Percentiles rank a stretch among this genome's conserved stretches.
These are phyloP conservation scores for Quadriops clusia DNA, from an alignment of 2,888 invertebrate genomes.

Conservation along the genomic window DNA sequence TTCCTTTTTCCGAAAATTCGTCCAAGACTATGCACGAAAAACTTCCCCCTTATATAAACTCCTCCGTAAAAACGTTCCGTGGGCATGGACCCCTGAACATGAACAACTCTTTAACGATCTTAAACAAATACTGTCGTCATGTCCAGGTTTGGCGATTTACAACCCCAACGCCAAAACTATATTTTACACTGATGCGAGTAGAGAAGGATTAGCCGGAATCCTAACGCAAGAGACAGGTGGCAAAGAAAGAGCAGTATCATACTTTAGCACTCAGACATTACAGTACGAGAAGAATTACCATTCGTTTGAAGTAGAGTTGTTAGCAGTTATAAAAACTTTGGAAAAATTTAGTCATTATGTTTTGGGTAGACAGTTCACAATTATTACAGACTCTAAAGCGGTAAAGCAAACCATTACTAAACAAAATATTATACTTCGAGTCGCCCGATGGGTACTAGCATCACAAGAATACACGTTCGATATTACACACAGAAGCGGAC, in stretches of 20 bases:
- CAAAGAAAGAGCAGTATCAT: no score
- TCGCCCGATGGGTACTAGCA: slow-evolving; percentile 25
- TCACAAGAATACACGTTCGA: slow-evolving; percentile 23
- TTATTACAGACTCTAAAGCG: slow-evolving; percentile 20
- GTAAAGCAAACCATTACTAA: slow-evolving; percentile 17
- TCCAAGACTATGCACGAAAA: slow-evolving; percentile 19
- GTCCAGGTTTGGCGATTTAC: no score
- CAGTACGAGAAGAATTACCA: slow-evolving; percentile 12
- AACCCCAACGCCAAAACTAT: no score
- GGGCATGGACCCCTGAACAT: no score
- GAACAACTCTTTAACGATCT: background rate
- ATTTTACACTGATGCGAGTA: slow-evolving; percentile 8
- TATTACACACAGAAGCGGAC: slow-evolving; percentile 21
- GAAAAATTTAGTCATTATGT: slow-evolving; percentile 17
- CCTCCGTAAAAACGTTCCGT: no score
- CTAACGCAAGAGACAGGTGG: slow-evolving; percentile 2
- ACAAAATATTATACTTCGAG: slow-evolving; percentile 19
- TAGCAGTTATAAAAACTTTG: slow-evolving; percentile 17
- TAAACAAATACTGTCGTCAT: background rate
- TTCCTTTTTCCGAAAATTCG: slow-evolving; percentile 23
- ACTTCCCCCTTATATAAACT: no score
- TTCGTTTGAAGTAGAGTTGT: slow-evolving; percentile 13
- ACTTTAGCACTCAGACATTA: slow-evolving; percentile 11
- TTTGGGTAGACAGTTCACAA: slow-evolving; percentile 16
- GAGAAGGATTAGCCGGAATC: background rate